Conservation (phyloP, 2,113 vertebrate genomes). For the Myrmophylax atrothorax region DNA sequence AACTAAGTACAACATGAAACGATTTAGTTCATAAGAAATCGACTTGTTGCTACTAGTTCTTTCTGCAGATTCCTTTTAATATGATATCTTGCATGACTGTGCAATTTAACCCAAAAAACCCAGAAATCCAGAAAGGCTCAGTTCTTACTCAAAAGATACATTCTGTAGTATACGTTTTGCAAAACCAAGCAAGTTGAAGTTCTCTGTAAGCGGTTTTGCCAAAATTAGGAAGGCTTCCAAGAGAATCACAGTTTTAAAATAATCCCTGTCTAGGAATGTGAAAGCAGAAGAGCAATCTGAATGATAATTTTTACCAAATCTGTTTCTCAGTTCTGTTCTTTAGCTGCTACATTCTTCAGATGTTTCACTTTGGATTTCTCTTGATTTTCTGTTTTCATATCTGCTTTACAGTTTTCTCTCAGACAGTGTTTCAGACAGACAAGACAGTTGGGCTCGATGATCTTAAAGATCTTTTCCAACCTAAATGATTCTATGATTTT, state of each 20-base stretch:
- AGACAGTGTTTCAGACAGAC: neutral
- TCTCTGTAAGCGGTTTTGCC: neutral
- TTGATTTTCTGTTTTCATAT: neutral
- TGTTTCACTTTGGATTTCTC: neutral
- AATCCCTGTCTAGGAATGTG: neutral
- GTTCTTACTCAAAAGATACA: neutral
- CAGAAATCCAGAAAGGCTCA: neutral
- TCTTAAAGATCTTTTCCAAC: neutral
- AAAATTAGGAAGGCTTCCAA: neutral
- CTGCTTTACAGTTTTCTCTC: constrained; percentile 1
- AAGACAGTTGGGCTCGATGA: neutral
- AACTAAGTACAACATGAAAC: neutral
- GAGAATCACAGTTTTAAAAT: neutral
- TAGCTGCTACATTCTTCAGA: neutral
- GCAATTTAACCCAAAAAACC: neutral
- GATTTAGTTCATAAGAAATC: neutral
- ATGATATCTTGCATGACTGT: neutral
- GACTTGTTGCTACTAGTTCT: neutral
- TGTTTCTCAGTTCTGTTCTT: neutral
- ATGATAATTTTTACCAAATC: neutral
- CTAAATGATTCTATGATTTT: neutral
- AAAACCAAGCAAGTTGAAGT: neutral
- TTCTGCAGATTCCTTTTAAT: neutral
- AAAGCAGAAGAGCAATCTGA: neutral
- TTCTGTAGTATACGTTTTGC: neutral